Evolutionary conservation across 2,113 vertebrate genomes (phyloP), one percentile per base, ranked within the genome.

Genomic region (Cavia aperea): DNA sequence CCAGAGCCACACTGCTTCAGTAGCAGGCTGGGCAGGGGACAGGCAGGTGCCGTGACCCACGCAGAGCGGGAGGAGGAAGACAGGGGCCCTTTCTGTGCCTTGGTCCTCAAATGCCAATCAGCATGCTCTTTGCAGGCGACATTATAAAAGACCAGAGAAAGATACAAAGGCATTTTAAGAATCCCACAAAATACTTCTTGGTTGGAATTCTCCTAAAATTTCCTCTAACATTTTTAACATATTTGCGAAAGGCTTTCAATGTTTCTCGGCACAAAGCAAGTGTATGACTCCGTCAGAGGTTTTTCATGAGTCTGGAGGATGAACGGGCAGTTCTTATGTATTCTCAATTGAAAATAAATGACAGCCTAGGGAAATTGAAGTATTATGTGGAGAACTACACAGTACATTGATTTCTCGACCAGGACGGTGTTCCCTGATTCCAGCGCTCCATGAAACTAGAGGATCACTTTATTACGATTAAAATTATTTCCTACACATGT

Each of bases 261-360:
- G 49, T 92, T 91, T 78, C 81, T 88, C 39, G 77, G n/a, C 60
- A 72, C 7, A 78, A 81, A 65, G 75, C 26, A 43, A 93, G 26
- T 19, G 3, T 62, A 46, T 29, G 39, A 81, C 43, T 86, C 73
- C n/a, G 56, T 78, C 51, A 51, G 73, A 79, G 36, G 51, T 72
- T 86, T 86, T 81, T 73, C 12, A 49, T 49, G 86, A 51, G 21
- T 89, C 49, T 56, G 5, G 12, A 88, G 75, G n/a, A 63, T 39
- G 5, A 54, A 65, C 79, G 83, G 46, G 31, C 15, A 60, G 73
- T 54, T 94, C 70, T 86, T 73, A 58, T 4, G 5, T 13, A 65
- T 62, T 91, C 24, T 88, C 51, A 82, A 63, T 70, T 86, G 56
- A 87, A 92, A 92, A 91, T 86, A 87, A 94, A 94, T 43, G 91